These are phyloP conservation scores for Morone saxatilis DNA, from an alignment of 2,113 vertebrate genomes.

Conservation along the genomic window DNA sequence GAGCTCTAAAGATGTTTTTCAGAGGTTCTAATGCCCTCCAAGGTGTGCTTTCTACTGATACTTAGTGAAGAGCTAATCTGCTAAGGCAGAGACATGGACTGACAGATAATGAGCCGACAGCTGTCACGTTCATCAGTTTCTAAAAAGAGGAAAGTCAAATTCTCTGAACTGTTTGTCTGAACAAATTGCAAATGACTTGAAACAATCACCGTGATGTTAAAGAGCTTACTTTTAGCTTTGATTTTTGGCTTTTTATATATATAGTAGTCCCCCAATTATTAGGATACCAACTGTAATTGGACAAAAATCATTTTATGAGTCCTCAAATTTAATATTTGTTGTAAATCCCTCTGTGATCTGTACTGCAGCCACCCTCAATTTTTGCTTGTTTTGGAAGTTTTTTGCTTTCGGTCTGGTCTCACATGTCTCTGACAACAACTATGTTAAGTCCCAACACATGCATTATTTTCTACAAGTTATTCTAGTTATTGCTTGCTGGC, in stretches of 20 bases:
- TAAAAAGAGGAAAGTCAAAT: not conserved
- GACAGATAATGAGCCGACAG: slow-evolving; percentile 10
- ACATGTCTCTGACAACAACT: not conserved
- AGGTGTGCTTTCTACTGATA: slow-evolving; percentile 39
- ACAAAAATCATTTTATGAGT: not conserved
- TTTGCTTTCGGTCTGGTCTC: not conserved
- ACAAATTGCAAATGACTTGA: too few relatives aligned
- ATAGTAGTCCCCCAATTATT: too few relatives aligned
- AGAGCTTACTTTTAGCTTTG: too few relatives aligned
- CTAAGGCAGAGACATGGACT: not conserved
- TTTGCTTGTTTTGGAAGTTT: not conserved
- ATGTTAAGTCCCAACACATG: not conserved
- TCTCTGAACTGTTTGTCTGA: too few relatives aligned
- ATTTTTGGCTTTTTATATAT: too few relatives aligned
- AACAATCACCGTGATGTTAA: too few relatives aligned
- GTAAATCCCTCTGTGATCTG: not conserved
- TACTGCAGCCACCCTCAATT: too few relatives aligned
- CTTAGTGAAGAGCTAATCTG: slow-evolving; percentile 41
- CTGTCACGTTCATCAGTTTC: slow-evolving; percentile 36
- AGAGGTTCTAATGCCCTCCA: slow-evolving; percentile 30
- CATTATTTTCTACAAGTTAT: not conserved
- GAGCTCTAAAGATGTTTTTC: slow-evolving; percentile 25
- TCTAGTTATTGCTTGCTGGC: not conserved
- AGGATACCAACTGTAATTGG: not conserved
- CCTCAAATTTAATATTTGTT: not conserved